A percentile compares a stretch with the other conserved stretches of the same genome.
These are phyloP conservation scores for Miichthys miiuy DNA, from an alignment of 2,797 vertebrate genomes.

Conservation along the genomic window DNA sequence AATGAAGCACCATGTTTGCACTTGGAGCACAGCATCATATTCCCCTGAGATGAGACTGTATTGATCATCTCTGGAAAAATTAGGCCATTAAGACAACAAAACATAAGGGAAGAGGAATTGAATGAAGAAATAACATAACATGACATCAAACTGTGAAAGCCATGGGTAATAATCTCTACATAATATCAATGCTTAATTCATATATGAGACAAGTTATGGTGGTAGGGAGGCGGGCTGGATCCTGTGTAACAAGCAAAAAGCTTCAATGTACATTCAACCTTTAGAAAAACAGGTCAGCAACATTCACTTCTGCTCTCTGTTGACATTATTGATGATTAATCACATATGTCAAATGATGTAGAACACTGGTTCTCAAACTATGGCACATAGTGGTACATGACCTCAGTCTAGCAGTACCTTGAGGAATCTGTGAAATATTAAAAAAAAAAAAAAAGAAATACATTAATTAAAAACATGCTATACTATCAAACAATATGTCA, in stretches of 20 bases:
- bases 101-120: neutral
- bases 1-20: neutral
- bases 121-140: neutral
- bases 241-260: neutral
- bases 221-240: neutral
- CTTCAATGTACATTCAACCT: neutral
- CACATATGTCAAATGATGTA: no score
- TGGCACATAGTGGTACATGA: no score
- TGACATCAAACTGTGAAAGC: no score
- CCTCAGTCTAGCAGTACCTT: no score
- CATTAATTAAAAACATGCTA: no score
- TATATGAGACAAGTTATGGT: no score
- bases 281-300: neutral
- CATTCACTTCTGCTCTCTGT: no score
- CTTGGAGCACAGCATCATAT: neutral
- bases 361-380: no score
- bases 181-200: neutral
- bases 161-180: neutral
- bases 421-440: no score
- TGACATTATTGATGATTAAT: no score
- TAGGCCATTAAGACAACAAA: neutral
- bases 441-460: no score
- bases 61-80: neutral
- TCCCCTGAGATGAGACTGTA: neutral
- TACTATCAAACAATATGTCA: no score